A percentile compares a stretch with the other conserved stretches of the same genome.
These are phyloP conservation scores for Hypomecis atomaria DNA, from an alignment of 2,888 invertebrate species.

Conservation along the genomic window DNA sequence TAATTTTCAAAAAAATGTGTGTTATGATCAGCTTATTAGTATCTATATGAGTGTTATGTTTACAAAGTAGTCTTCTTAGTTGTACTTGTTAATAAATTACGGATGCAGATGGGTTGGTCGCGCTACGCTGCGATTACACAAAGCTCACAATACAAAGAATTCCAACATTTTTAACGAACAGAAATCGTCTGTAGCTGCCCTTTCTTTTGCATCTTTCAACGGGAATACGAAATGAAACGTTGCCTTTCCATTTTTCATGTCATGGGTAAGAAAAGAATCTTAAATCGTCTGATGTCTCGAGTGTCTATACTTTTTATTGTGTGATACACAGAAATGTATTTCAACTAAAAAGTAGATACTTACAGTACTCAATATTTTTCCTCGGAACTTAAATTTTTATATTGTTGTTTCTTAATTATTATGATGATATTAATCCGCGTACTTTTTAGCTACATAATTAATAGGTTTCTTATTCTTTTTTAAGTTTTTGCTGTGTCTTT, in stretches of 20 bases:
- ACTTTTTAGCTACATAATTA: no score
- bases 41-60: no score
- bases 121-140: constrained; percentile 69
- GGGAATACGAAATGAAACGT: constrained; percentile 76
- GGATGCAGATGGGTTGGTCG: constrained; percentile 43
- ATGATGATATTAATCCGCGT: no score
- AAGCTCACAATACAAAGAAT: constrained; percentile 77
- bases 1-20: no score
- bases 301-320: constrained; percentile 3
- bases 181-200: constrained; percentile 78
- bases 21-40: no score
- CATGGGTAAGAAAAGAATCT: constrained; percentile 46
- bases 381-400: no score
- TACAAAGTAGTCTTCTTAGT: background rate
- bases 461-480: no score
- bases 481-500: no score
- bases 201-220: constrained; percentile 76
- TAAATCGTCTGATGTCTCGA: constrained; percentile 21
- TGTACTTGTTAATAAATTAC: constrained; percentile 29
- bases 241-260: constrained; percentile 66
- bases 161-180: constrained; percentile 83
- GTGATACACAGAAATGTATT: no score
- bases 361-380: no score
- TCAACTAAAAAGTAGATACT: no score
- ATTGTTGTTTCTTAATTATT: no score